Conservation (phyloP, 2,113 vertebrate genomes). For the Ammospiza caudacuta region DNA sequence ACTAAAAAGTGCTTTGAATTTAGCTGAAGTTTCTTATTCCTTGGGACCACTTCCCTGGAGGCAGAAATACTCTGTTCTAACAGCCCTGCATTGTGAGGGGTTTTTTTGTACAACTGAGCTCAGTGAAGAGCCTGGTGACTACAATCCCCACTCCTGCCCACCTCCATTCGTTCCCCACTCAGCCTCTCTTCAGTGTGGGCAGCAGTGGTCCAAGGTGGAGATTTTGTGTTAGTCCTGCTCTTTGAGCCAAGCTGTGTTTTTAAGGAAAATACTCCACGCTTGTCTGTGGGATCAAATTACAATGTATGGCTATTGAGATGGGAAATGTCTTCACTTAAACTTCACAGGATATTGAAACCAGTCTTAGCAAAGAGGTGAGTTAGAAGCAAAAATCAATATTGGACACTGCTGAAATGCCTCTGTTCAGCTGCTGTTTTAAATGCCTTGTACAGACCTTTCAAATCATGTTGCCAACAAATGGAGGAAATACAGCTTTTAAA, state of each 20-base stretch:
- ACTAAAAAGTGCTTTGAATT: not conserved
- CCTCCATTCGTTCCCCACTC: not conserved
- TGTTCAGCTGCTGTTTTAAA: conserved; percentile 50
- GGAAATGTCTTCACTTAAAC: conserved; percentile 45
- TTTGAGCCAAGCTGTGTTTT: not conserved
- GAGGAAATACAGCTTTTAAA: conserved; percentile 59
- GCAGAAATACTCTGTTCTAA: not conserved
- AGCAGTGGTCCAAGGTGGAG: not conserved
- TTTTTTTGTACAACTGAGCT: not conserved
- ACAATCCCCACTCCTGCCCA: not conserved
- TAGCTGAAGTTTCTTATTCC: not conserved
- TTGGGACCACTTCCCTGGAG: not conserved
- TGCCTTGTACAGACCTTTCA: conserved; percentile 50
- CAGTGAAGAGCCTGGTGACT: not conserved
- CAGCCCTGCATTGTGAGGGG: not conserved
- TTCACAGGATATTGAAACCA: conserved; percentile 50
- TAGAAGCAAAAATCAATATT: conserved; percentile 58
- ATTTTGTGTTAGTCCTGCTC: not conserved
- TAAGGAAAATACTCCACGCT: not conserved
- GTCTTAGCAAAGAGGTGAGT: not conserved
- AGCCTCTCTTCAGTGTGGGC: not conserved
- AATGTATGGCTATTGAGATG: not conserved
- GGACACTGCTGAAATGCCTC: conserved; percentile 19
- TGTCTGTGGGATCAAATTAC: not conserved
- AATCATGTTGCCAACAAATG: conserved; percentile 46